A percentile compares a stretch with the other conserved stretches of the same genome.
These are phyloP conservation scores for Mactromeris polynyma DNA, from an alignment of 2,888 invertebrate genomes.

Conservation along the genomic window DNA sequence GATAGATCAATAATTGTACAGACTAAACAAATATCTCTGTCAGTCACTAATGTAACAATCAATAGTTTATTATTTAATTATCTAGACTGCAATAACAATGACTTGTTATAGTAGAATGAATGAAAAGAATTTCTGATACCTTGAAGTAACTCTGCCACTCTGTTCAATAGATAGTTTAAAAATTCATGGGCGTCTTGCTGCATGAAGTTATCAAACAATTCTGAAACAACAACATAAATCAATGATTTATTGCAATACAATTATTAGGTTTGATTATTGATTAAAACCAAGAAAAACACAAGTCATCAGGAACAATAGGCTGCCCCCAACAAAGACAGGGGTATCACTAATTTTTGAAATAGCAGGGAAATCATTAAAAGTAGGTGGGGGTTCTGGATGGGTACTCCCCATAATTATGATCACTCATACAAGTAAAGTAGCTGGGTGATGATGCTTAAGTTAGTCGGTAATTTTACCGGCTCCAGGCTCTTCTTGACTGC, in stretches of 20 bases:
- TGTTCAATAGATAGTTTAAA: conserved; percentile 98
- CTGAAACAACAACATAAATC: conserved; percentile 89
- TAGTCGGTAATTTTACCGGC: no score
- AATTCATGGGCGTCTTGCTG: conserved; percentile 99
- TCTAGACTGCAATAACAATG: neutral
- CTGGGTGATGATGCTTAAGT: no score
- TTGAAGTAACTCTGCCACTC: conserved; percentile 89
- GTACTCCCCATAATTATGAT: no score
- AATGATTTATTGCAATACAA: neutral
- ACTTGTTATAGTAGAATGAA: neutral
- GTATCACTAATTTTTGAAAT: no score
- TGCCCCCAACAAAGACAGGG: no score
- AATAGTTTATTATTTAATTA: conserved; percentile 11
- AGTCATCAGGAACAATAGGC: no score
- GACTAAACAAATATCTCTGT: neutral
- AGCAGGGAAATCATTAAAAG: no score
- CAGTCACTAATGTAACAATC: neutral
- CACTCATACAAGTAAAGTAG: no score
- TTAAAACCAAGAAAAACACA: no score
- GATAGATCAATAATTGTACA: neutral
- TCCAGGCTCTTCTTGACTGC: no score
- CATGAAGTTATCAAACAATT: conserved; percentile 99
- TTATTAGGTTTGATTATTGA: no score
- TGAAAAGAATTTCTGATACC: conserved; percentile 89
- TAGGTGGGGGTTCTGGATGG: no score